Base-by-base conservation (phyloP, 2,797 vertebrate species). In the Sebastes melanostomus region DNA sequence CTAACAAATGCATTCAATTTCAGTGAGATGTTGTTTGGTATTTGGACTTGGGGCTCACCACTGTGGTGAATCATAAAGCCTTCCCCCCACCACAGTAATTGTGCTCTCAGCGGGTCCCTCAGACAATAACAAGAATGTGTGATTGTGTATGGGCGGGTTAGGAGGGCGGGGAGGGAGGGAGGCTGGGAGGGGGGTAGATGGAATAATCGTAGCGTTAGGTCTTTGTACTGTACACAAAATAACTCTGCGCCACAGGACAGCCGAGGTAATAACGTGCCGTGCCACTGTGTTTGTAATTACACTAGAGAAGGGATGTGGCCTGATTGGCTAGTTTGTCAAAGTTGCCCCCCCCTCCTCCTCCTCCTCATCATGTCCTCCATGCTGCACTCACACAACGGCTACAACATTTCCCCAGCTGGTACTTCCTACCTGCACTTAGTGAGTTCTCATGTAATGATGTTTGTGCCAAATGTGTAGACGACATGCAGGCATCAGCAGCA, bases 261-360 rank as follows among this genome's bases (percentile, higher is more conserved):
- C 86, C 27, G 46, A 66, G 85, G 88, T 88, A 92, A 91, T 93
- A 91, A 89, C 60, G 77, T 80, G 88, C 84, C 75, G 50, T 81
- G 75, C 85, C 77, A 86, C 90, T 88, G 88, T 86, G 89, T 80
- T 89, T 66, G 89, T 88, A 93, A 94, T 94, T 90, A 88, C 87
- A 87, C 66, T 32, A 62, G 72, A 85, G 76, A 75, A 82, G 70
- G 72, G 82, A 85, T 86, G 84, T 77, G 60, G 79, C 32, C 79
- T 72, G 77, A 92, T 85, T 86, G 89, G 87, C 82, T 83, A 85
- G 55, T 90, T 88, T 87, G 83, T 91, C 91, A 91, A 70, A 86
- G 59, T 59, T 38, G 7, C 38, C 38, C 38, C 38, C 38, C 46
- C 50, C 22, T 29, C 50, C n/a, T 12, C 65, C 25, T 42, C 20